A percentile compares a stretch with the other conserved stretches of the same genome.
Evolutionary conservation across 2,888 invertebrate species (phyloP).

Genomic region (Lampropteryx suffumata): DNA sequence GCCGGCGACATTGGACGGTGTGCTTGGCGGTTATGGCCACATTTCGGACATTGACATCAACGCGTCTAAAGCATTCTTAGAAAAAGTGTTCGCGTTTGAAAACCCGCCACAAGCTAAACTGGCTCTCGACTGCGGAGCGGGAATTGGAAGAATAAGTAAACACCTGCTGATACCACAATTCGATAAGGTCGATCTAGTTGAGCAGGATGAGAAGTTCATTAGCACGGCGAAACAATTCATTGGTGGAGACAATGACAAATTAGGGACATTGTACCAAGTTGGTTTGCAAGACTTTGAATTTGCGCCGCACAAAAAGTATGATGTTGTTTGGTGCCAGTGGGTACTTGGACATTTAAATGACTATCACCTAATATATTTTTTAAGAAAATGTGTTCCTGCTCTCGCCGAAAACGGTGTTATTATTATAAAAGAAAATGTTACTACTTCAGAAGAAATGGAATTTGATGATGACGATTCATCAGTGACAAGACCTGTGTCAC

Average conservation of each 20-base stretch:
- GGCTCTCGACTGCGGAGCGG: constrained; percentile 98
- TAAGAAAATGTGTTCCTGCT: constrained; percentile 83
- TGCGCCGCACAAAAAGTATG: constrained; percentile 89
- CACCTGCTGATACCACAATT: constrained; percentile 91
- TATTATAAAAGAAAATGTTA: constrained; percentile 87
- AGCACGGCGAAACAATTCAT: constrained; percentile 85
- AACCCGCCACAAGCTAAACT: constrained; percentile 80
- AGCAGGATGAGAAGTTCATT: constrained; percentile 93
- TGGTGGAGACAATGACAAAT: constrained; percentile 70
- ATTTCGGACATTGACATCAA: constrained; percentile 93
- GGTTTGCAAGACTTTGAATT: constrained; percentile 95
- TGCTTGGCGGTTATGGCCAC: constrained; percentile 95
- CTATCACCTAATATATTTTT: constrained; percentile 89
- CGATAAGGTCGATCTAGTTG: constrained; percentile 93
- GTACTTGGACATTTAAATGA: constrained; percentile 95
- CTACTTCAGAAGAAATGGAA: constrained; percentile 84
- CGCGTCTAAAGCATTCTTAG: constrained; percentile 92
- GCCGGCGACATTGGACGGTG: constrained; percentile 94
- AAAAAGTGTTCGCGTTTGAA: constrained; percentile 66
- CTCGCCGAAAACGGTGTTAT: constrained; percentile 57
- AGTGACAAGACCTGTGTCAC: constrained; percentile 89
- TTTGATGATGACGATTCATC: constrained; percentile 94
- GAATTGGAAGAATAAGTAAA: constrained; percentile 97
- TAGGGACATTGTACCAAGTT: constrained; percentile 86
- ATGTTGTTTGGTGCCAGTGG: constrained; percentile 99